Conservation (phyloP, 2,113 vertebrate species). For the Gopherus flavomarginatus region DNA sequence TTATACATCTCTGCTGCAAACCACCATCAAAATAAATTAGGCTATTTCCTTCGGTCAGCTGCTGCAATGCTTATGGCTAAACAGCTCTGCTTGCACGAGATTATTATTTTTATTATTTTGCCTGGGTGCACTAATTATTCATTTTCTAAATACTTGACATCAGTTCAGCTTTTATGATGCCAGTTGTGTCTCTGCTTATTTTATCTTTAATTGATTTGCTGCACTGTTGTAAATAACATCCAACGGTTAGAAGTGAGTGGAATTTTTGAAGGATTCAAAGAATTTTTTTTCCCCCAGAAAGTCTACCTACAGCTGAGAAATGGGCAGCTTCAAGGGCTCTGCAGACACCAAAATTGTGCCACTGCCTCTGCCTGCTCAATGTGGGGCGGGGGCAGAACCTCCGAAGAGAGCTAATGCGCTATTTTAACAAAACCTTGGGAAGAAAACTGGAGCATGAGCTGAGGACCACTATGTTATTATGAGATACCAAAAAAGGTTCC, state of each 20-base stretch:
- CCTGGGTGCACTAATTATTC: background rate
- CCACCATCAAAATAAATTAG: background rate
- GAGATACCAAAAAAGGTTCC: background rate
- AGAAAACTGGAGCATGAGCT: background rate
- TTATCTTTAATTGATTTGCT: slow-evolving; percentile 3
- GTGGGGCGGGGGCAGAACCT: background rate
- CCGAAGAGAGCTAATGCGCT: background rate
- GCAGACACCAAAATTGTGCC: background rate
- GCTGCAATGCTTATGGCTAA: background rate
- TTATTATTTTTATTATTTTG: background rate
- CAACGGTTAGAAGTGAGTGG: background rate
- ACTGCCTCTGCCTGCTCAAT: rapidly evolving
- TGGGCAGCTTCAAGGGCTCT: background rate
- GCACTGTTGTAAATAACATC: background rate
- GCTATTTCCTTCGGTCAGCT: background rate
- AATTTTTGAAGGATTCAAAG: background rate
- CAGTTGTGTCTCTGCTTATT: slow-evolving; percentile 13
- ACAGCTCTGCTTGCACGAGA: background rate
- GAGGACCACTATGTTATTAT: background rate
- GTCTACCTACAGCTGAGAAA: background rate
- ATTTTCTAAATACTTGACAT: background rate
- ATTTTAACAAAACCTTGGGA: background rate
- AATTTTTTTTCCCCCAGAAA: background rate
- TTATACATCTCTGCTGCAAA: background rate
- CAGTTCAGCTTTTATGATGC: background rate